Evolutionary conservation across 2,113 vertebrate genomes (phyloP), one percentile per base, ranked within the genome.

Genomic region (Rutilus rutilus): DNA sequence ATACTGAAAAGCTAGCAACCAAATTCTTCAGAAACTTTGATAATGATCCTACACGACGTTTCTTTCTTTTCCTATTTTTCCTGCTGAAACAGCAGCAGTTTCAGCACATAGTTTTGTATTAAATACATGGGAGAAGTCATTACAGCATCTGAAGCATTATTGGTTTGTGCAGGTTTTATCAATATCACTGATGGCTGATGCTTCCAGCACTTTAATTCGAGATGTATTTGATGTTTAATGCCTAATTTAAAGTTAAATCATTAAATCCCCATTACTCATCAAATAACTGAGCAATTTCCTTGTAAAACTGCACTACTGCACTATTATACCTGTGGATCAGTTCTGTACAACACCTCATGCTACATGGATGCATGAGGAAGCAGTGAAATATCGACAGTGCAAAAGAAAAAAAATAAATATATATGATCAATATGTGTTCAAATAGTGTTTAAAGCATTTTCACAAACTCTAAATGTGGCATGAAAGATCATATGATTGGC

Each of bases 91-190:
- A 5, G 57, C 57, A 59, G 1, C 23, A n/a, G n/a, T 25, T 25
- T 11, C 19, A 23, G 67, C 54, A 6, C 8, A 54, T 54, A 7
- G 54, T 8, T 8, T 57, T 57, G 19, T 23, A 23, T 57, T 57
- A 57, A 21, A 57, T 5, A 9, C 30, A 21, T 5, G 67, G 36
- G 36, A 42, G 67, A 71, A 42, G 67, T 42, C 67, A 71, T 42
- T 39, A 42, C 17, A 42, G 67, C 36, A 42, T 42, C 11, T 12
- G 21, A 21, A 71, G 36, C 36, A 42, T 42, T 71, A 71, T 71
- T 42, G 36, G 67, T 42, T 71, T 71, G 36, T 42, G 36, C 19
- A 71, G 36, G 67, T 71, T 71, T 42, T 39, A 71, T 71, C 67
- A 42, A 71, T 71, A 71, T 23, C 36, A 23, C 39, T 42, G 67